Conservation (phyloP, 2,888 invertebrate genomes). For the Parapristionchus giblindavisi region DNA sequence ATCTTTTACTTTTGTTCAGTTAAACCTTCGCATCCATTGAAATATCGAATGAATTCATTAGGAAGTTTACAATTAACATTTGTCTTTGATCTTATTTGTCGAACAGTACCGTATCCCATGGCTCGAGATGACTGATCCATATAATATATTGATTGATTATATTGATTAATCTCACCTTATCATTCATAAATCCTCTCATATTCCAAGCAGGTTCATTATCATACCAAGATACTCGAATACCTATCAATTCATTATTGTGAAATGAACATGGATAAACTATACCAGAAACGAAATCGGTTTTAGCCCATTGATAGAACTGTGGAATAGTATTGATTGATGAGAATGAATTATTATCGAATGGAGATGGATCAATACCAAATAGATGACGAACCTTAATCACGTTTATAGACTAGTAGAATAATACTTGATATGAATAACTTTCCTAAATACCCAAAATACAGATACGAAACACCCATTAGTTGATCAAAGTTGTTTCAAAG, state of each 20-base stretch:
- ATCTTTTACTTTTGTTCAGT: background rate
- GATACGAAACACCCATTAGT: no score
- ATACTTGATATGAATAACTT: no score
- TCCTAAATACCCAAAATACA: no score
- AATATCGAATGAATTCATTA: constrained; percentile 39
- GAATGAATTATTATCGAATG: constrained; percentile 41
- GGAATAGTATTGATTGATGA: constrained; percentile 46
- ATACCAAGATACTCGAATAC: constrained; percentile 72
- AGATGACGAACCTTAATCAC: constrained; percentile 11
- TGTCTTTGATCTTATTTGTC: constrained; percentile 72
- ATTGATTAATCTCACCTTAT: constrained; percentile 64
- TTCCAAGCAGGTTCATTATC: constrained; percentile 73
- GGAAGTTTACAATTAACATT: constrained; percentile 44
- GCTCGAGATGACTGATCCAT: constrained; percentile 72
- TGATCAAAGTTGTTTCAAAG: background rate
- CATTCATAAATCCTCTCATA: constrained; percentile 73
- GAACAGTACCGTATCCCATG: constrained; percentile 74
- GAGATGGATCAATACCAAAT: background rate
- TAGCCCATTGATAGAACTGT: constrained; percentile 54
- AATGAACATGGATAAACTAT: background rate
- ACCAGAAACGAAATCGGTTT: constrained; percentile 43
- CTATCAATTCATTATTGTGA: constrained; percentile 54
- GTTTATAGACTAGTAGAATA: no score
- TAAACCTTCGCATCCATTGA: constrained; percentile 45
- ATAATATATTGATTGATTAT: background rate